Conservation (phyloP, 30 jellyfish, hydroid and myxozoan genomes). For the Hydractinia symbiolongicarpus region DNA sequence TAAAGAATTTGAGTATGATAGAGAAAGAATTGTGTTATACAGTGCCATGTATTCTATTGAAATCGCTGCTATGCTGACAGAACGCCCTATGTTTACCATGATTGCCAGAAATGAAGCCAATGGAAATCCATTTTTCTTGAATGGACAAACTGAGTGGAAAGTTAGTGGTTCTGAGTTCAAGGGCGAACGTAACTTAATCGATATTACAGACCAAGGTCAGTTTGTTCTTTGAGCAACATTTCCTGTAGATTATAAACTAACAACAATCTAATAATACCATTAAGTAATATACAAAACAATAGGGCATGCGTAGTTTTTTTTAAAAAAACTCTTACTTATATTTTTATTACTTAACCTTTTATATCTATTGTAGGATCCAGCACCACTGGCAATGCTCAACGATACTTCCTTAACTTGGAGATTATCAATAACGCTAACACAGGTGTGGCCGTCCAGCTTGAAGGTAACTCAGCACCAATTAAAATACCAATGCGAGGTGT, state of each 20-base stretch:
- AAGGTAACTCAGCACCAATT: slow-evolving; percentile 59
- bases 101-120: slow-evolving; percentile 23
- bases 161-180: slow-evolving; percentile 47
- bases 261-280: no score
- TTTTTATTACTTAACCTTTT: no score
- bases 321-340: no score
- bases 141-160: slow-evolving; percentile 40
- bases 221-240: neutral
- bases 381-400: neutral
- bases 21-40: slow-evolving; percentile 46
- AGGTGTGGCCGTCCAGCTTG: slow-evolving; percentile 49
- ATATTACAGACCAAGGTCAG: slow-evolving; percentile 87
- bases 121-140: slow-evolving; percentile 44
- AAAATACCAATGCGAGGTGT: slow-evolving; percentile 69
- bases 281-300: no score
- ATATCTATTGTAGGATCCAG: no score
- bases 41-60: slow-evolving; percentile 48
- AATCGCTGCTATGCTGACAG: slow-evolving; percentile 50
- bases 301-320: no score
- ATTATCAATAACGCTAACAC: slow-evolving; percentile 72
- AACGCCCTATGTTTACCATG: slow-evolving; percentile 50
- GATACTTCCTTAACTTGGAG: slow-evolving; percentile 69
- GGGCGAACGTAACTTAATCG: slow-evolving; percentile 63
- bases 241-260: neutral
- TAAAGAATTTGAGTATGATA: slow-evolving; percentile 41